Evolutionary conservation across 2,888 invertebrate genomes (phyloP), one percentile per base, ranked within the genome.

Genomic region (Mythimna vitellina): DNA sequence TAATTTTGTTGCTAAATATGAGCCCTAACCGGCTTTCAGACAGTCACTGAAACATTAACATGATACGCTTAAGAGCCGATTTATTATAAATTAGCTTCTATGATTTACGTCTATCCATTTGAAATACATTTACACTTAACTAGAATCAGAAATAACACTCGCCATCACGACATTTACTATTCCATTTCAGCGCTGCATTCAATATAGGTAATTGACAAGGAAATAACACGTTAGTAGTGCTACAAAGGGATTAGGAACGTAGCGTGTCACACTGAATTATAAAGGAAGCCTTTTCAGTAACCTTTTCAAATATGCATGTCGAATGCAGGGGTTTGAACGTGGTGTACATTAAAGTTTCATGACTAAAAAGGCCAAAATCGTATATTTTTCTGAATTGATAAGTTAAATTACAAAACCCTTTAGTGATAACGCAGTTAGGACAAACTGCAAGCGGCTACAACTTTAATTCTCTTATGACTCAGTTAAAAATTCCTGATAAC

Each of bases 401-500:
- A 35, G 20, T 42, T 42, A 53, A 65, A 20, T 64, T 8, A 64
- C 20, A 22, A 49, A 56, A 49, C 29, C 29, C n/a, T 22, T 46
- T 17, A 66, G 32, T n/a, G 1, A 17, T 25, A 9, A 68, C 22
- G 9, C 12, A n/a, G 29, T 29, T 29, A 29, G 57, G 32, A 25
- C 14, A 25, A 29, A 38, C 38, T 29, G 29, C n/a, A 61, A 46
- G 35, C 17, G 62, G 54, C 54, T 35, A 29, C 38, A 61, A 49
- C 25, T 25, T 56, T 17, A 70, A 42, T 71, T 51, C 49, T 42
- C 49, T 42, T 32, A 61, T 73, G 74, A 76, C 46, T 79, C 74
- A 79, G 17, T 35, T 22, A 29, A 61, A 73, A 60, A 61, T 62
- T 78, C 56, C 29, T 29, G 54, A 73, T 80, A 73, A 73, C 60